phyloP scores from a whole-genome alignment of 2,113 vertebrate genomes.

The Aphyosemion australe region DNA sequence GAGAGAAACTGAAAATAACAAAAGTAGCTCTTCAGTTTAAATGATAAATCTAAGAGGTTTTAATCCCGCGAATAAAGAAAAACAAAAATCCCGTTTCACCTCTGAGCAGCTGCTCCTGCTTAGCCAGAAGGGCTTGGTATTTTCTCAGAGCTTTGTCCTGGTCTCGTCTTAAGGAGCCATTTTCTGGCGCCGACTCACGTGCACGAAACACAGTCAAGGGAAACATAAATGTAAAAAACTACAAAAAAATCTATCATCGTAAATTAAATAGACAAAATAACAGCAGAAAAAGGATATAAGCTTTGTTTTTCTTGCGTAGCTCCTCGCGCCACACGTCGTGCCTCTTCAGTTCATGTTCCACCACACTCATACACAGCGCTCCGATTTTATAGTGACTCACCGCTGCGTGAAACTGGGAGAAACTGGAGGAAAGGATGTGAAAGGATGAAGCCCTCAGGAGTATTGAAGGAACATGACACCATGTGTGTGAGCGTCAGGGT shows the following conservation, averaged over 20 bases:
- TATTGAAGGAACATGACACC: neutral
- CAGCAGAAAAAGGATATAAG: constrained; percentile 87
- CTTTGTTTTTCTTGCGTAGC: constrained; percentile 93
- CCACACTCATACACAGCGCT: constrained; percentile 93
- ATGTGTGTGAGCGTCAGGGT: constrained; percentile 16
- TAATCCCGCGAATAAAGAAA: too few species aligned
- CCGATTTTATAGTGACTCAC: constrained; percentile 97
- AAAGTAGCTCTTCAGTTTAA: too few species aligned
- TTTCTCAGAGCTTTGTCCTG: constrained; percentile 94
- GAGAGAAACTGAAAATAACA: constrained; percentile 83
- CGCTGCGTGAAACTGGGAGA: constrained; percentile 94
- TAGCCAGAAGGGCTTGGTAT: constrained; percentile 90
- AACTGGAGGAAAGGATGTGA: constrained; percentile 73
- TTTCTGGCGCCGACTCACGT: constrained; percentile 93
- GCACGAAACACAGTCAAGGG: constrained; percentile 81
- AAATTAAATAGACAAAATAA: neutral
- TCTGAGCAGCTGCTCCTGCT: constrained; percentile 93
- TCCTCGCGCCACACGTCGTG: constrained; percentile 96
- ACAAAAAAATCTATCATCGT: neutral
- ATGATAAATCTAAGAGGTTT: neutral
- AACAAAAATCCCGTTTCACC: constrained; percentile 29
- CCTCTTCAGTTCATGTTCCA: constrained; percentile 96
- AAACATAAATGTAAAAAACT: neutral
- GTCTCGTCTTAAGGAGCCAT: constrained; percentile 89
- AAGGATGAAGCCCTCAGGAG: neutral